Evolutionary conservation across 2,888 invertebrate genomes (phyloP), one percentile per base, ranked within the genome.

Genomic region (Euproctis similis): DNA sequence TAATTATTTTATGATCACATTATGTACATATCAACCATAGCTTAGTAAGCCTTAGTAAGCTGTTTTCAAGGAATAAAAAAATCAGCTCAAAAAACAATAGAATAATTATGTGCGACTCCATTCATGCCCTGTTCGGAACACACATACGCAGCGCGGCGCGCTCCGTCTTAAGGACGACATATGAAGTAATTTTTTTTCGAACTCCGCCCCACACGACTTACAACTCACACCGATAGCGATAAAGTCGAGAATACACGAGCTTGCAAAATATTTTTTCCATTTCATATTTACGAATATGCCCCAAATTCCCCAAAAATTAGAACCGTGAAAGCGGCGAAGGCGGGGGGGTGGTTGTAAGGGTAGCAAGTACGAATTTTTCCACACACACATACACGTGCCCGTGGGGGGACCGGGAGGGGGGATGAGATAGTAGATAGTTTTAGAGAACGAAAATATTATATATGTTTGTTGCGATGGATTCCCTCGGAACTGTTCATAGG

Each of bases 221-320:
- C 35, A 37, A 64, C 73, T 62, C 50, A 75, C 65, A 13, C 0
- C 30, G 8, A 2, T 2, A 1, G 12, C 4, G 1, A 46, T 60
- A 80, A 40, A 51, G 66, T 57, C 34, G 37, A 65, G 53, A 72
- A 39, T 71, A 32, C 37, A n/a, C 28, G 38, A 51, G 35, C 34
- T 46, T 67, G 71, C 70, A 72, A 76, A 80, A 82, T 84, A 84
- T 84, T 84, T 84, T 84, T 84, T 84, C 84, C 84, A 84, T 84
- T 84, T 84, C 84, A 85, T 84, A 85, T 85, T 85, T 85, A 85
- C 85, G 85, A 85, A 86, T 85, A 85, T 85, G 84, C 80, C 85
- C 84, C 82, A 84, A 85, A 85, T 85, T 85, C 85, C 78, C 82
- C 72, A 85, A 85, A 85, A 85, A 85, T 85, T 85, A 85, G 85